phyloP scores from a whole-genome alignment of 2,113 vertebrate genomes.

The Gorsachius goisagi region DNA sequence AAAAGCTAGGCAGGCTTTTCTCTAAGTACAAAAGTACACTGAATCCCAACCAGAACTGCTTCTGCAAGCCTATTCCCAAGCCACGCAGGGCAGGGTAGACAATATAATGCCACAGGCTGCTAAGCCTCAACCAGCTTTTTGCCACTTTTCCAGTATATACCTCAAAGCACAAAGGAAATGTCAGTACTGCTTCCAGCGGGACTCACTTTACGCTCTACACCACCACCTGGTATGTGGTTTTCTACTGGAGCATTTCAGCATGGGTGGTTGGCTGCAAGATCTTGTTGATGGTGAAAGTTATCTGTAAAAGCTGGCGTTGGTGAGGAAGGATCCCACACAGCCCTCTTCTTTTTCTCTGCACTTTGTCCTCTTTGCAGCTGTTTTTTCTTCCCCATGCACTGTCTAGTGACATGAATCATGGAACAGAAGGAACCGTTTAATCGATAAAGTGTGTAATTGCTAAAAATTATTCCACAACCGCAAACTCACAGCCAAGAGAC shows the following conservation, averaged over 20 bases:
- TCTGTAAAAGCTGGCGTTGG: neutral
- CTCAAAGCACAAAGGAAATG: neutral
- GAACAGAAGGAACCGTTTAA: constrained; percentile 36
- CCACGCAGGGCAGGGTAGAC: neutral
- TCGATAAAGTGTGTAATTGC: constrained; percentile 48
- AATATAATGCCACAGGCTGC: neutral
- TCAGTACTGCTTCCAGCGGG: neutral
- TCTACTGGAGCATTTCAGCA: neutral
- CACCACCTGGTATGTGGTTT: neutral
- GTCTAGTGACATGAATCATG: neutral
- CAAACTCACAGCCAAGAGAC: neutral
- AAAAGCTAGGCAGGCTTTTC: neutral
- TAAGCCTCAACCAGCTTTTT: neutral
- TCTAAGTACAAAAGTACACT: neutral
- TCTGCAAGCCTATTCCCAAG: neutral
- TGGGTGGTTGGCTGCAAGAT: neutral
- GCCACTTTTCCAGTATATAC: neutral
- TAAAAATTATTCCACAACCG: neutral
- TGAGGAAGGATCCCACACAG: neutral
- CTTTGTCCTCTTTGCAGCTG: neutral
- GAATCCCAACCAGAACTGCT: neutral
- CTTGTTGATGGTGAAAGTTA: neutral
- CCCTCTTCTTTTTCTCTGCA: neutral
- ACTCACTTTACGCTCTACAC: neutral
- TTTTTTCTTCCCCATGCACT: neutral